Evolutionary conservation across 1,140 invertebrate genomes (phyloP), one percentile per base, ranked within the genome.

Genomic region (Idris sp.): DNA sequence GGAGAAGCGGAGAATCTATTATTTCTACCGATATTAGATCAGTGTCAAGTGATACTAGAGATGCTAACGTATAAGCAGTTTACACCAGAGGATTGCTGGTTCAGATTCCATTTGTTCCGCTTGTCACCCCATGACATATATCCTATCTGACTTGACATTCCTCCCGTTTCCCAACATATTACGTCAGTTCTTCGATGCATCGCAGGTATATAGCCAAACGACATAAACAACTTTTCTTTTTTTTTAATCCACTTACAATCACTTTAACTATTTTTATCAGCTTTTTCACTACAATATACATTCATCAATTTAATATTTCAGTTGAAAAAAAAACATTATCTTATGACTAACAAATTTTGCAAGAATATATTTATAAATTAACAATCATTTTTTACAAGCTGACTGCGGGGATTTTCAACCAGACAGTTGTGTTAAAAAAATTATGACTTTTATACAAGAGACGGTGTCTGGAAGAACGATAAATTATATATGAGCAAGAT

Each of bases 91-190:
- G 79, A 86, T 84, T 85, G 85, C 85, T 87, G 81, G 82, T 87
- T 85, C 85, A 86, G 84, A 86, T 87, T 87, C 85, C 83, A 87
- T 87, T 87, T 87, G 86, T 87, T 87, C 85, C 86, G 84, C 81
- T 79, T 86, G 85, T 86, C 85, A 83, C 67, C 79, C 77, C 78
- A 79, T 87, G 85, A 87, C 83, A 79, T 81, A 86, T 83, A 84
- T 85, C 80, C 83, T 69, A 82, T 82, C 79, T 76, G 77, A 69
- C 81, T 77, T 79, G 80, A 79, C 80, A 71, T 77, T 75, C 69
- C 73, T 71, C 74, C 76, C 75, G 77, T 79, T 79, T 79, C 78
- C 61, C 74, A 78, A 77, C 80, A 74, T 77, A 79, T 81, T 78
- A 81, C 78, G 77, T 78, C 79, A 76, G 78, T 82, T 72, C 74